Base-by-base conservation (phyloP, 2,797 vertebrate species). In the Xenopus petersii region DNA sequence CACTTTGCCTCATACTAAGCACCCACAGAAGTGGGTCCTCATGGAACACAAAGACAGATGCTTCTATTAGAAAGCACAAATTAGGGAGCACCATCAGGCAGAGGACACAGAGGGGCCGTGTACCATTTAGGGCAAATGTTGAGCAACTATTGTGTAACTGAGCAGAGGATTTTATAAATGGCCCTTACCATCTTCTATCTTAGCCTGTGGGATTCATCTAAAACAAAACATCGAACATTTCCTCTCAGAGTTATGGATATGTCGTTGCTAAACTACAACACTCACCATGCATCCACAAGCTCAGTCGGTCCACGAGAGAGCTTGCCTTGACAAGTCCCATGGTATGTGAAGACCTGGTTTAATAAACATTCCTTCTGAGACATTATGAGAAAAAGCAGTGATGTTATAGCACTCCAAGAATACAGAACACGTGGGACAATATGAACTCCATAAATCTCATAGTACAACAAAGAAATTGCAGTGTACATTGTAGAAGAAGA, bases 371-470 rank as follows among this genome's bases (percentile, higher is more conserved):
- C 64, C 60, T 59, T 73, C 75, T 74, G 75, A 73, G 60, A 70
- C 54, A 54, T 79, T 59, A 17, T 73, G 76, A 74, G 54, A 24
- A 64, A 65, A 73, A 73, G 42, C 75, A 78, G 75, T 10, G 26
- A 33, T 2, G 24, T 30, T 64, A 65, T 61, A 60, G 24, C 10
- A 59, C 24, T 74, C 66, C 71, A 65, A 74, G 46, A 74, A 70
- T 65, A 74, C 36, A 74, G 67, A 79, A 61, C 55, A 79, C 49
- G 46, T 30, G 54, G 46, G 58, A 65, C 54, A 66, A 79, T 26
- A 70, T 74, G 70, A 74, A 78, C 60, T n/a, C 36, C 54, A 69
- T 73, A 73, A 78, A 78, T 78, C 70, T 69, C 42, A 69, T 58
- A 56, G 47, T 42, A 54, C 47, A 77, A 73, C 61, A 74, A 73